phyloP scores from a whole-genome alignment of 2,888 invertebrate genomes.

The Busseola fusca region DNA sequence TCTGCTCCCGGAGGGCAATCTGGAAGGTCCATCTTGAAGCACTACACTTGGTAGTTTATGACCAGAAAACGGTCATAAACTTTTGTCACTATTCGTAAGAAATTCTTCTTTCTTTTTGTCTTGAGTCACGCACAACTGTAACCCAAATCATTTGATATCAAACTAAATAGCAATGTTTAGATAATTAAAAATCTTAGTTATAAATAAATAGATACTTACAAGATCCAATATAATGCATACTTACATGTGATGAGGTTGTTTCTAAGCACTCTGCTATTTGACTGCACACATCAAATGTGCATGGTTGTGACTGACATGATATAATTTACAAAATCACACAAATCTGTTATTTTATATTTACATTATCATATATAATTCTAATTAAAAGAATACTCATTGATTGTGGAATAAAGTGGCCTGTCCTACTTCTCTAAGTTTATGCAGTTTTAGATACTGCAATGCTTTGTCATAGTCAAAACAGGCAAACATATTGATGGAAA shows the following conservation, averaged over 20 bases:
- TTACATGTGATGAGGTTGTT: conserved; percentile 60
- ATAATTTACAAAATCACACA: conserved; percentile 44
- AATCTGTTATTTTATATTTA: conserved; percentile 27
- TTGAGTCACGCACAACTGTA: conserved; percentile 71
- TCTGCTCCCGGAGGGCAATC: conserved; percentile 87
- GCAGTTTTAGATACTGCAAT: not conserved
- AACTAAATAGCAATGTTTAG: conserved; percentile 44
- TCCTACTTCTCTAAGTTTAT: not conserved
- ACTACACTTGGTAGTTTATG: conserved; percentile 87
- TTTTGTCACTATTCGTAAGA: conserved; percentile 68
- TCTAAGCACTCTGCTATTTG: conserved; percentile 58
- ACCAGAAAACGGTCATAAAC: conserved; percentile 80
- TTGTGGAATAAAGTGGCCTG: not conserved
- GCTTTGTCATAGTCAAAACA: not conserved
- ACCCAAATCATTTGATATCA: conserved; percentile 71
- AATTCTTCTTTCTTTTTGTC: conserved; percentile 69
- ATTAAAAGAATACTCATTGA: not conserved
- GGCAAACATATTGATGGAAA: conserved; percentile 2
- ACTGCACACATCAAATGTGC: conserved; percentile 50
- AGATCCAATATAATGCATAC: conserved; percentile 63
- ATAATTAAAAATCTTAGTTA: conserved; percentile 66
- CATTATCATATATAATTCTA: conserved; percentile 5
- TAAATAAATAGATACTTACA: conserved; percentile 79
- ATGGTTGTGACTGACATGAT: conserved; percentile 25
- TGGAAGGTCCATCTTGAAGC: conserved; percentile 85